phyloP scores from a whole-genome alignment of 2,797 vertebrate species.

The Eleutherodactylus coqui region DNA sequence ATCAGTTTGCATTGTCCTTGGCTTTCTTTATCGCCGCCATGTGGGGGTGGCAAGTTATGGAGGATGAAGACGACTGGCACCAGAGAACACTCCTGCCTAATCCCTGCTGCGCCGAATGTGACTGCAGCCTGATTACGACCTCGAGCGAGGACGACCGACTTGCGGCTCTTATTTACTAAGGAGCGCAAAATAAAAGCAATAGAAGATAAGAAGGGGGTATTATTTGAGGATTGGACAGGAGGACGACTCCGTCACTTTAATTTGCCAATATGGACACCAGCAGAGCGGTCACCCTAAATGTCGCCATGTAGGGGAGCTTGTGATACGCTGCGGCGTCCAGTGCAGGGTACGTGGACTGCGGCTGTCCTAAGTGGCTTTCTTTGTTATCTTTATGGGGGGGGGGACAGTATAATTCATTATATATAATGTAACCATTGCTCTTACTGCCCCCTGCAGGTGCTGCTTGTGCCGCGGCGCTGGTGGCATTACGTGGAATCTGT shows the following conservation, averaged over 20 bases:
- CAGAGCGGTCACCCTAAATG: too few species aligned
- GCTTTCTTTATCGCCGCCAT: not conserved
- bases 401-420: not conserved
- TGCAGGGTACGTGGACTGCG: too few species aligned
- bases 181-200: too few species aligned
- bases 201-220: too few species aligned
- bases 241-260: too few species aligned
- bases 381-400: not conserved
- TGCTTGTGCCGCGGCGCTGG: slow-evolving; percentile 94
- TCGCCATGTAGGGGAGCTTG: too few species aligned
- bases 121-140: not conserved
- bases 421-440: not conserved
- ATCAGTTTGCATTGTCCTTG: not conserved
- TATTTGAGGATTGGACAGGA: too few species aligned
- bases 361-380: too few species aligned
- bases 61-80: not conserved
- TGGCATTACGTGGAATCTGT: slow-evolving; percentile 98
- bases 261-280: too few species aligned
- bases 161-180: too few species aligned
- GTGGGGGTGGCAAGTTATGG: not conserved
- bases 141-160: too few species aligned
- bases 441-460: slow-evolving; percentile 79
- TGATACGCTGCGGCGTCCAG: too few species aligned
- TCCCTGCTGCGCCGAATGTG: not conserved
- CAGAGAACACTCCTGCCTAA: not conserved